These are phyloP conservation scores for Pogonomyrmex californicus DNA, from an alignment of 1,140 invertebrate species.

Conservation along the genomic window DNA sequence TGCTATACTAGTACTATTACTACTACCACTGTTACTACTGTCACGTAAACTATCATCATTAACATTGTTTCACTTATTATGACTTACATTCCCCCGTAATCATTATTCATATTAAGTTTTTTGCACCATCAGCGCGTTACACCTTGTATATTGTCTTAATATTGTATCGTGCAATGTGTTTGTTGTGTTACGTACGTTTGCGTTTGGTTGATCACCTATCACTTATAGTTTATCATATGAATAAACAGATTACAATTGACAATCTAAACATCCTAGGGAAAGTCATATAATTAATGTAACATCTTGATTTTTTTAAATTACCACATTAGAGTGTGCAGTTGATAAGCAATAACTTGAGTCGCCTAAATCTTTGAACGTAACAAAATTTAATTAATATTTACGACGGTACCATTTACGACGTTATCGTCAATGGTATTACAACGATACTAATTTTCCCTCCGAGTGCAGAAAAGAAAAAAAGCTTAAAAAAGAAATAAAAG, in stretches of 20 bases:
- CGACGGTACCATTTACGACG: background rate
- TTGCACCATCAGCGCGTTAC: constrained; percentile 63
- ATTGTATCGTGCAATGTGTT: constrained; percentile 73
- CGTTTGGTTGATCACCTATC: constrained; percentile 45
- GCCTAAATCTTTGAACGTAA: constrained; percentile 24
- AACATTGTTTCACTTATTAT: constrained; percentile 35
- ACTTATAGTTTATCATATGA: constrained; percentile 50
- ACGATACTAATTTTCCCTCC: constrained; percentile 3
- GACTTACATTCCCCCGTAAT: constrained; percentile 52
- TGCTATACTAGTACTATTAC: constrained; percentile 8
- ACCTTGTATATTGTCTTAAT: constrained; percentile 69
- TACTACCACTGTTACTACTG: background rate
- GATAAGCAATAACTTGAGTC: constrained; percentile 10
- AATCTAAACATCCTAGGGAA: background rate
- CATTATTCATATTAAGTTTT: constrained; percentile 60
- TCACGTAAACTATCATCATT: constrained; percentile 26
- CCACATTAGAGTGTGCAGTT: background rate
- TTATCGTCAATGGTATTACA: background rate
- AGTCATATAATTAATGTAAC: constrained; percentile 15
- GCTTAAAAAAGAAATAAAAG: background rate
- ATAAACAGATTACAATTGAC: constrained; percentile 45
- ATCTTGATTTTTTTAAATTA: background rate
- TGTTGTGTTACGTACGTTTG: constrained; percentile 71
- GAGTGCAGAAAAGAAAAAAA: background rate
- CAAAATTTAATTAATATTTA: background rate